Evolutionary conservation across 2,888 invertebrate species (phyloP).

Genomic region (Synanthedon tipuliformis): DNA sequence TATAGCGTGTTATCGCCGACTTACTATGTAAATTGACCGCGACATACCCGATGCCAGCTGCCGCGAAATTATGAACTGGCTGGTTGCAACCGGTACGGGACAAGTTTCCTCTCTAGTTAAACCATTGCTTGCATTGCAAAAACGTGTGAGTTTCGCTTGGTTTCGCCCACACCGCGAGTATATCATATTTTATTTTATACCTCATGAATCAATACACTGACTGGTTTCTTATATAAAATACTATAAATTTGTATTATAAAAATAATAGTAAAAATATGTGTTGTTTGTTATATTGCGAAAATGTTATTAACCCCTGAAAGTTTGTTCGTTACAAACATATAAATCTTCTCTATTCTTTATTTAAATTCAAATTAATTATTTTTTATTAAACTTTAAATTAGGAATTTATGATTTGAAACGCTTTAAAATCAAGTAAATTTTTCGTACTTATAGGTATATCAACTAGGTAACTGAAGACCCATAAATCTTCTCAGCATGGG

Average conservation of each 20-base stretch:
- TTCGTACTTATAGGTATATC: too few relatives aligned
- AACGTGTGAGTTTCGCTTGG: constrained; percentile 56
- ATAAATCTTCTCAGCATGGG: too few relatives aligned
- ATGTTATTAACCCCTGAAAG: too few relatives aligned
- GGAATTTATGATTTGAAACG: background rate
- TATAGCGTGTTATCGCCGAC: constrained; percentile 64
- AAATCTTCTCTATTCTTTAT: too few relatives aligned
- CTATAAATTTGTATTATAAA: too few relatives aligned
- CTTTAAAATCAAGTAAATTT: background rate
- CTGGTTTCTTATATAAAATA: background rate
- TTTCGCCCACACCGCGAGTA: constrained; percentile 34
- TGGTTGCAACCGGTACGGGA: constrained; percentile 39
- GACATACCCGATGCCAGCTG: constrained; percentile 57
- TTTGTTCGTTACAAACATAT: too few relatives aligned
- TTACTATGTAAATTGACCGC: constrained; percentile 67
- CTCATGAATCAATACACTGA: background rate
- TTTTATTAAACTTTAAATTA: background rate
- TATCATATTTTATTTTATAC: constrained; percentile 15
- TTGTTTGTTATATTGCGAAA: too few relatives aligned
- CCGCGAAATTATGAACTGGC: constrained; percentile 53
- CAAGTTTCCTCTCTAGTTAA: constrained; percentile 22
- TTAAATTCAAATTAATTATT: background rate
- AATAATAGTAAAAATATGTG: too few relatives aligned
- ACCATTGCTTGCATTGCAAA: constrained; percentile 33
- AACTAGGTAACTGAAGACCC: too few relatives aligned